These are phyloP conservation scores for Stegophylla sp. DNA, from an alignment of 2,888 invertebrate genomes.

Conservation along the genomic window DNA sequence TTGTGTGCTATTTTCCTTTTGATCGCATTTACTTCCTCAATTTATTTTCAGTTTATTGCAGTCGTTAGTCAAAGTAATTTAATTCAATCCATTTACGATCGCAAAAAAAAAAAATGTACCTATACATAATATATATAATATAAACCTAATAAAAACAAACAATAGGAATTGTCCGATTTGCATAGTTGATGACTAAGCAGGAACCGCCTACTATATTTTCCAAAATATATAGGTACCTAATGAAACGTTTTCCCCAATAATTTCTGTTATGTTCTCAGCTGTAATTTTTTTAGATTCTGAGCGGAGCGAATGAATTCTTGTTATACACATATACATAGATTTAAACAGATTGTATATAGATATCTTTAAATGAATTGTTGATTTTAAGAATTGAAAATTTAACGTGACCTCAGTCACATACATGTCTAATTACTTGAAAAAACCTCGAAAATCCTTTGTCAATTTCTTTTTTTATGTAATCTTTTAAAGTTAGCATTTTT, in stretches of 20 bases:
- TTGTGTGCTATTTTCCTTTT: background rate
- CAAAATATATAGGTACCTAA: slow-evolving; percentile 14
- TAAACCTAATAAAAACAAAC: background rate
- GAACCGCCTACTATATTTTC: slow-evolving; percentile 21
- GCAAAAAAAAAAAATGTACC: slow-evolving; percentile 12
- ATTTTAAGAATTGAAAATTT: too few relatives aligned
- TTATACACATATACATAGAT: too few relatives aligned
- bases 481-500: too few relatives aligned
- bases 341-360: too few relatives aligned
- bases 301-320: too few relatives aligned
- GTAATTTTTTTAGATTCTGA: too few relatives aligned
- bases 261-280: background rate
- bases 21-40: slow-evolving; percentile 33
- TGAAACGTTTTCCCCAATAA: slow-evolving; percentile 13
- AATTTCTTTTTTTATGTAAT: too few relatives aligned
- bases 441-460: too few relatives aligned
- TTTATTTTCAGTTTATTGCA: background rate
- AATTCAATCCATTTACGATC: slow-evolving; percentile 34
- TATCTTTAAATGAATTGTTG: too few relatives aligned
- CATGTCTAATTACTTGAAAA: too few relatives aligned
- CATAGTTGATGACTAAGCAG: background rate
- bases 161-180: slow-evolving; percentile 28
- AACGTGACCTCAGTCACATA: too few relatives aligned
- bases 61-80: slow-evolving; percentile 19
- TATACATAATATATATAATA: too few relatives aligned